Conservation (phyloP, 53 echinoderm and acorn worm genomes). For the Holothuria scabra region DNA sequence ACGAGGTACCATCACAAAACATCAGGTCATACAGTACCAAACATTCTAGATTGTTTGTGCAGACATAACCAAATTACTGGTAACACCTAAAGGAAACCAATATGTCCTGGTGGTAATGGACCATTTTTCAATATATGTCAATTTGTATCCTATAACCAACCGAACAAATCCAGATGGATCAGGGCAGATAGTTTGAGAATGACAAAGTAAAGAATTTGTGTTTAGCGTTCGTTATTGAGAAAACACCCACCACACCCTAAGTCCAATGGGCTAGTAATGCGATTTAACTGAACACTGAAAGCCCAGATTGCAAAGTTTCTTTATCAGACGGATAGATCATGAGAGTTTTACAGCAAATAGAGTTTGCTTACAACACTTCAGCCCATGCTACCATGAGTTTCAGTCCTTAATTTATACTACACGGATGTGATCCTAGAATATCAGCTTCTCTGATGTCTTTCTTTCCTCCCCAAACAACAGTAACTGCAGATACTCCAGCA, state of each 20-base stretch:
- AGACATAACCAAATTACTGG: constrained; percentile 46
- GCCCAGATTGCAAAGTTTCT: neutral
- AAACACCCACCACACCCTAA: constrained; percentile 45
- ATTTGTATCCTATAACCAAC: constrained; percentile 48
- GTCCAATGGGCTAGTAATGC: constrained; percentile 43
- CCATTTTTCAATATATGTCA: neutral
- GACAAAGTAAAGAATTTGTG: neutral
- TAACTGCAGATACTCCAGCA: neutral
- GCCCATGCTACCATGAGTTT: constrained; percentile 16
- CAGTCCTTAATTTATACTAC: constrained; percentile 35
- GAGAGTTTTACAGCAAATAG: neutral
- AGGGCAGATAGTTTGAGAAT: constrained; percentile 52
- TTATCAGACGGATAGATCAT: neutral
- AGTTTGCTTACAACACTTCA: constrained; percentile 40
- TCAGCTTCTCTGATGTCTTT: constrained; percentile 25
- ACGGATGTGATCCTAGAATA: constrained; percentile 20
- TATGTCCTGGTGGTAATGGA: neutral
- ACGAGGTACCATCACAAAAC: constrained; percentile 32
- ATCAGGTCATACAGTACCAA: constrained; percentile 10
- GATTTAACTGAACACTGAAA: constrained; percentile 33
- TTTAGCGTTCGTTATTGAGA: neutral
- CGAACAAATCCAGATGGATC: constrained; percentile 53
- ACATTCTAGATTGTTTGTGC: constrained; percentile 48
- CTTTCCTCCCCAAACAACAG: neutral
- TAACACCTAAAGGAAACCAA: neutral